These are phyloP conservation scores for Enteromius paludinosus DNA, from an alignment of 2,797 vertebrate genomes.

Conservation along the genomic window DNA sequence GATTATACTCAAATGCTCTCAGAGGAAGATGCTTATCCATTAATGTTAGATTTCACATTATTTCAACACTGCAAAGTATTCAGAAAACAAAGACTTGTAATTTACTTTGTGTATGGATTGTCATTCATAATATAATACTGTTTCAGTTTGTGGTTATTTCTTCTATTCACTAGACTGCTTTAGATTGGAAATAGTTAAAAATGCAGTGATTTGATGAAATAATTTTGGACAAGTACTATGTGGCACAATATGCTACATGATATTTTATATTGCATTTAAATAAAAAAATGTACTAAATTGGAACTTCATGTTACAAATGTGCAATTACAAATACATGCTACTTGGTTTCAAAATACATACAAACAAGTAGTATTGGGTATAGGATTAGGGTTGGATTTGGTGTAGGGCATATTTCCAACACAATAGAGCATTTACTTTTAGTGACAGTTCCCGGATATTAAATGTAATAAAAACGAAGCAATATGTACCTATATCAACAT, in stretches of 20 bases:
- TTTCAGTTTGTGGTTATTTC: neutral
- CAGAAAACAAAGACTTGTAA: conserved; percentile 12
- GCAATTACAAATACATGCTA: neutral
- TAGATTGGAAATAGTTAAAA: neutral
- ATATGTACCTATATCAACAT: too few relatives aligned
- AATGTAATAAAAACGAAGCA: too few relatives aligned
- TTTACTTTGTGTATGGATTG: neutral
- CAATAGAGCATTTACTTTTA: too few relatives aligned
- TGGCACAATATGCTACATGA: too few relatives aligned
- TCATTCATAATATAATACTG: conserved; percentile 22
- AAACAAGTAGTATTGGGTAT: too few relatives aligned
- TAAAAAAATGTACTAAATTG: neutral
- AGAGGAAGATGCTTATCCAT: conserved; percentile 29
- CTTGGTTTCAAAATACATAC: too few relatives aligned
- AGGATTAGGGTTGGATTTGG: too few relatives aligned
- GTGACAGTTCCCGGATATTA: too few relatives aligned
- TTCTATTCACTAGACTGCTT: neutral
- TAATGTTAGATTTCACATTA: conserved; percentile 22
- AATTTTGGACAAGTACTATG: neutral
- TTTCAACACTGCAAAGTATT: neutral
- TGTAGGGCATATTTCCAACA: too few relatives aligned
- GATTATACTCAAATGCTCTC: conserved; percentile 41
- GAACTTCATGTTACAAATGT: neutral
- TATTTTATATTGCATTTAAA: neutral
- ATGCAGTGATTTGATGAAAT: neutral